phyloP scores from a whole-genome alignment of 1,140 invertebrate species.

The Teleogryllus occipitalis region DNA sequence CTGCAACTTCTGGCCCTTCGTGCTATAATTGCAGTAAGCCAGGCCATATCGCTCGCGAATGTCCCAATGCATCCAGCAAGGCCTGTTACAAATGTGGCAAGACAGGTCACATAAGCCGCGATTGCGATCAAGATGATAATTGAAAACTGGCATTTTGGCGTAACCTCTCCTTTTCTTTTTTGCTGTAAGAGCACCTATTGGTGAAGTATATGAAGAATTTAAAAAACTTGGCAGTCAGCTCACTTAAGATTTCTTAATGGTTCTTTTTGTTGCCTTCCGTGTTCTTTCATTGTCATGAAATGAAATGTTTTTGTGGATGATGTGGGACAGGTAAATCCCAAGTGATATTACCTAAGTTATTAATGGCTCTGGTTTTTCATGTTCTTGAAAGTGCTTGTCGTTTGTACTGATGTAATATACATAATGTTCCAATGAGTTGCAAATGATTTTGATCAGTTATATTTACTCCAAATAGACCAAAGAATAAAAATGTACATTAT shows the following conservation, averaged over 20 bases:
- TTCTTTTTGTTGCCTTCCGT: neutral
- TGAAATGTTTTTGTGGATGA: neutral
- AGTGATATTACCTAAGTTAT: neutral
- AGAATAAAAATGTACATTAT: no score
- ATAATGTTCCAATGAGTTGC: no score
- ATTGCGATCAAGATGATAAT: constrained; percentile 48
- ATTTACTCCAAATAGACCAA: no score
- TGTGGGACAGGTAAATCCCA: neutral
- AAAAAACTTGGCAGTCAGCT: neutral
- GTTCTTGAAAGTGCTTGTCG: neutral
- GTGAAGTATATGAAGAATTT: neutral
- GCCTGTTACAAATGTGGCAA: constrained; percentile 85
- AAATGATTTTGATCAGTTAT: no score
- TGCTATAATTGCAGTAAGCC: constrained; percentile 86
- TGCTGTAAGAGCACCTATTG: constrained; percentile 7
- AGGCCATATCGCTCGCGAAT: constrained; percentile 83
- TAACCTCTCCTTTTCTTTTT: constrained; percentile 10
- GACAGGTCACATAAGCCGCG: constrained; percentile 79
- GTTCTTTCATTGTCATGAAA: no score
- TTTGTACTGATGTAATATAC: neutral
- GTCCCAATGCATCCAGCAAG: constrained; percentile 64
- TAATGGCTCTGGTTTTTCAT: neutral
- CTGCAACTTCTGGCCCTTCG: constrained; percentile 41
- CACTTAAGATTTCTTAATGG: neutral
- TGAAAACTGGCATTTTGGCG: constrained; percentile 14